Percentiles rank a stretch among this genome's conserved stretches.
These are phyloP conservation scores for Epinephelus awoara DNA, from an alignment of 2,797 vertebrate species.

Conservation along the genomic window DNA sequence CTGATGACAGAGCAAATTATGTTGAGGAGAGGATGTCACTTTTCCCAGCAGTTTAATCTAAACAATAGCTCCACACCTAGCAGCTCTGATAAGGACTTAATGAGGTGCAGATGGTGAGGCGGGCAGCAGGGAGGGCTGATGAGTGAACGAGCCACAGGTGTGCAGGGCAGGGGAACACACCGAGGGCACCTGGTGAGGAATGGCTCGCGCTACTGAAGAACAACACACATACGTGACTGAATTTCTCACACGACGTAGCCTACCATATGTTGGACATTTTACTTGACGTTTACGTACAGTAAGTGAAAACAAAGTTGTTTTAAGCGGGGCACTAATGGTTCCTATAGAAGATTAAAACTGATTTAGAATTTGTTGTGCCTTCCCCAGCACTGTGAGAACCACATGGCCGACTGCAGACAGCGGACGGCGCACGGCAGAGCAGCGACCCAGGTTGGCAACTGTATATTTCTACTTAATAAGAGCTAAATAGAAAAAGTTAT, in stretches of 20 bases:
- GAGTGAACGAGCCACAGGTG: conserved; percentile 24
- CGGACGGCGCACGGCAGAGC: neutral
- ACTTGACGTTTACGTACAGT: neutral
- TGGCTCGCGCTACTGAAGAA: neutral
- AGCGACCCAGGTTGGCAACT: neutral
- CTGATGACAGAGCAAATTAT: neutral
- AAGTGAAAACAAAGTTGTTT: neutral
- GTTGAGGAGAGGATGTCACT: neutral
- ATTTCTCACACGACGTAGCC: neutral
- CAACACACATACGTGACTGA: neutral
- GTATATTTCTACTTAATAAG: neutral
- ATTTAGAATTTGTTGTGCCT: neutral
- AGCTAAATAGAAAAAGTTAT: neutral
- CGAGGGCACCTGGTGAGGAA: neutral
- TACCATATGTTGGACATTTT: neutral
- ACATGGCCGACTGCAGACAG: neutral
- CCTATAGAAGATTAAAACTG: neutral
- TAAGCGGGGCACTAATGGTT: neutral
- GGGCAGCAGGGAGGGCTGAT: conserved; percentile 1
- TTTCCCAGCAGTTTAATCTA: neutral
- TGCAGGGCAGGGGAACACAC: neutral
- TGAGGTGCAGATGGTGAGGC: conserved; percentile 27
- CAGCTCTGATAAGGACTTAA: conserved; percentile 12
- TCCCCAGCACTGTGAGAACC: neutral
- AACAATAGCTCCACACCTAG: neutral